phyloP scores from a whole-genome alignment of 2,797 vertebrate species.

The Halcyon chelicuti region DNA sequence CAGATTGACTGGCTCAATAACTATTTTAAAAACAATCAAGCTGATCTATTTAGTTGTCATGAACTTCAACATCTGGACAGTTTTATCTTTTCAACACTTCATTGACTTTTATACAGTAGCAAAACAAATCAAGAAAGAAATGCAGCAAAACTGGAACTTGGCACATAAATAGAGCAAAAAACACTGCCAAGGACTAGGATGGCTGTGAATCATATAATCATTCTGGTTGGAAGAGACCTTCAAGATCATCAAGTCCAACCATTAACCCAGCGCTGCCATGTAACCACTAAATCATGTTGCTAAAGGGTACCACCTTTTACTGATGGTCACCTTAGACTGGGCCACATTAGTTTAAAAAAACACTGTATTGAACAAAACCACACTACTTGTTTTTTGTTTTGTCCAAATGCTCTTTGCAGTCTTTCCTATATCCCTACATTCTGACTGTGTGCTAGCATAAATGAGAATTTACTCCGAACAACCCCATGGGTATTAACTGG shows the following conservation, averaged over 20 bases:
- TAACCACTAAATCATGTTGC: too few relatives aligned
- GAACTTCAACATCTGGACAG: background rate
- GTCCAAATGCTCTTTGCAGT: background rate
- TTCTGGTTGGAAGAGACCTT: too few relatives aligned
- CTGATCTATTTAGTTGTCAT: background rate
- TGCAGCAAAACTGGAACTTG: background rate
- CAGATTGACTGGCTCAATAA: background rate
- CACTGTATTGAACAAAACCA: background rate
- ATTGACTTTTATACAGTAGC: background rate
- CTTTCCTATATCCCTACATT: background rate
- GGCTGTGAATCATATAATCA: background rate
- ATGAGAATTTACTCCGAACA: background rate
- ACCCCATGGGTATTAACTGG: background rate
- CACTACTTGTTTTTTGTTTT: background rate
- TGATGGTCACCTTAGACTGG: background rate
- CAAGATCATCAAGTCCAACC: too few relatives aligned
- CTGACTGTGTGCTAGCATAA: background rate
- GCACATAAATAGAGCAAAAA: background rate
- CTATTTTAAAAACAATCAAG: background rate
- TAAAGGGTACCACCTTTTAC: background rate
- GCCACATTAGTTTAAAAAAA: background rate
- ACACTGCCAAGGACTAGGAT: background rate
- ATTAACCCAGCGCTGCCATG: too few relatives aligned
- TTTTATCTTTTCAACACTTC: background rate
- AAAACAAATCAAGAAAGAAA: background rate